Base-by-base conservation (phyloP, 2,888 invertebrate genomes). In the Dasypogon diadema region DNA sequence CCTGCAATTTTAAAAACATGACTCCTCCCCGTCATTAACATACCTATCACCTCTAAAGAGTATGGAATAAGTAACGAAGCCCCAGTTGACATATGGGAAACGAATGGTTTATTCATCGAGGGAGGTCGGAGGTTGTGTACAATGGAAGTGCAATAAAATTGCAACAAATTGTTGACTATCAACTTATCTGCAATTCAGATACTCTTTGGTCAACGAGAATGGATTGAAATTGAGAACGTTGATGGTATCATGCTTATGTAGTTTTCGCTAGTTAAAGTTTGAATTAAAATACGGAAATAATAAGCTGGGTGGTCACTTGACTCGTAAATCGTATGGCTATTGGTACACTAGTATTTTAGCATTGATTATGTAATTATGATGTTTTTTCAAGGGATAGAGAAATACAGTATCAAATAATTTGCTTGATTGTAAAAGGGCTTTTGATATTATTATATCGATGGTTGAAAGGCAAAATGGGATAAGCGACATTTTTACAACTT, bases 1-100 rank as follows among this genome's bases (percentile, higher is more conserved):
- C 26, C 16, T 65, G 65, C 48, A 65, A 65, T 65, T 42, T 26
- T 22, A n/a, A 65, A 46, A 21, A 21, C 65, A 3, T 46, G 24
- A 65, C 65, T 65, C 65, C 65, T 65, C 65, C 65, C 65, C 16
- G 46, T 22, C 2, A 65, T 65, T 65, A 65, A 48, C 65, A 65
- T 65, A 65, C 22, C 42, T 37, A 65, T 65, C 42, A 65, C 14
- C 21, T 63, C 12, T 14, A 24, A 24, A 14, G 46, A 24, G 48
- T 14, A 24, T 48, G 16, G 63, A 63, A 63, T 42, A 42, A 18
- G 8, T 37, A 37, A 34, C 63, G 63, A 63, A 46, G 65, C 42
- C n/a, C n/a, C 24, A 46, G 42, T 42, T 65, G 46, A 48, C 65
- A 48, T 24, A 65, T 65, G 48, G 46, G 14, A 48, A 46, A 65